Base-by-base conservation (phyloP, 2,113 vertebrate species). In the Neogobius melanostomus region DNA sequence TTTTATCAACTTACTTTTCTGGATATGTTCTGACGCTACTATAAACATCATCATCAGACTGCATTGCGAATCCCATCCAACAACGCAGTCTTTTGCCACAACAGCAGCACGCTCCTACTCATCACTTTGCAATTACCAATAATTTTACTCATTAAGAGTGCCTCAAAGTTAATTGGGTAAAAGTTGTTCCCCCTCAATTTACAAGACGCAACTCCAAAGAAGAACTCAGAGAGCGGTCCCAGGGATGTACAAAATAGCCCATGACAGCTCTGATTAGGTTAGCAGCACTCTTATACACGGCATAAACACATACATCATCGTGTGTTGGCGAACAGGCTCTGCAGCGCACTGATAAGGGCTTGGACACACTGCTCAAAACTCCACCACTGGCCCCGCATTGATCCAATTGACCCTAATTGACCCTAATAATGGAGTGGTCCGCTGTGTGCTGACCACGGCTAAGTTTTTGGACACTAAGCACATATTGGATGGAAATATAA, bases 281-380 rank as follows among this genome's bases (percentile, higher is more conserved):
- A 86, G 82, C 81, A 68, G 60, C 72, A 60, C 83, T 79, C 79
- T 83, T 73, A 82, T 74, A 70, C 66, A 17, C 66, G 53, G 79
- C 69, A 86, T 83, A 87, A 90, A 91, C 90, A 88, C 81, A 88
- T 83, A 82, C 79, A 88, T 89, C 90, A 87, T 85, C 75, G 82
- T 71, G 83, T 80, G 80, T 56, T 21, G 81, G 83, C 79, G 72
- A 80, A 79, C 86, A 86, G 81, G 15, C 64, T 71, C 88, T 88
- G 87, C 59, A 14, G 9, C 8, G 1, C 48, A 17, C 79, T 62
- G 88, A 90, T 91, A 89, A 88, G 86, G 28, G 44, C 71, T 10
- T 72, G 79, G 12, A 84, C 71, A 75, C 74, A 69, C 82, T 15
- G 71, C 57, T 8, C 51, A 72, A 67, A 78, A 79, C 80, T 87